phyloP scores from a whole-genome alignment of 2,797 vertebrate species.

The Oryzias sinensis region DNA sequence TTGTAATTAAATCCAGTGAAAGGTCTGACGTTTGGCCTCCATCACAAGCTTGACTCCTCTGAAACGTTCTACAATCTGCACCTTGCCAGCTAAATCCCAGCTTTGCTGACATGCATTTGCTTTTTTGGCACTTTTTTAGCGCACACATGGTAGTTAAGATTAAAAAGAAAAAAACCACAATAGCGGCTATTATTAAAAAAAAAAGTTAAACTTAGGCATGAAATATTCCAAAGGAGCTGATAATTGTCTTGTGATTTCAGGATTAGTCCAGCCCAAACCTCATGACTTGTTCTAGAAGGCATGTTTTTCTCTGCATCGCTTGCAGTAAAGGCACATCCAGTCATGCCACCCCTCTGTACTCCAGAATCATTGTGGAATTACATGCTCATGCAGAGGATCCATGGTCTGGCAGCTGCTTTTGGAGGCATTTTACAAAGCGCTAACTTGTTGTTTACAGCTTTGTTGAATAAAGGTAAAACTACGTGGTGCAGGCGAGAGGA shows the following conservation, averaged over 20 bases:
- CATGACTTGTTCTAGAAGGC: conserved; percentile 36
- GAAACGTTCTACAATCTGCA: conserved; percentile 11
- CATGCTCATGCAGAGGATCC: background rate
- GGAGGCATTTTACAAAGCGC: conserved; percentile 15
- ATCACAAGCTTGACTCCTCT: conserved; percentile 22
- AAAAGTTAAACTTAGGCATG: conserved; percentile 26
- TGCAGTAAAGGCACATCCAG: conserved; percentile 20
- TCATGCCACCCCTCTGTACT: background rate
- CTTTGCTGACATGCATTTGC: conserved; percentile 23
- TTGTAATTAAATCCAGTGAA: conserved; percentile 57
- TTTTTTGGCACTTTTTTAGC: conserved; percentile 16
- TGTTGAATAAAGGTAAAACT: conserved; percentile 21
- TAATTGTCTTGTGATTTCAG: conserved; percentile 27
- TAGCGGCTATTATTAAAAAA: conserved; percentile 8
- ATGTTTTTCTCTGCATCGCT: conserved; percentile 38
- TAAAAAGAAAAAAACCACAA: conserved; percentile 21
- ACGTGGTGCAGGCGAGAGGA: conserved; percentile 1
- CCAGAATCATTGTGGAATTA: conserved; percentile 9
- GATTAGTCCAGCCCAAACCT: conserved; percentile 24
- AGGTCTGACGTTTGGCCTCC: conserved; percentile 26
- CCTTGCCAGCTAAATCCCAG: conserved; percentile 18
- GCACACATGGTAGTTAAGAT: conserved; percentile 6
- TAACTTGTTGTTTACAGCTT: conserved; percentile 13
- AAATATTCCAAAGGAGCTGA: conserved; percentile 5
- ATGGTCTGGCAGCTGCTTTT: conserved; percentile 13